Base-by-base conservation (phyloP, 2,888 invertebrate species). In the Drosophila falleni region DNA sequence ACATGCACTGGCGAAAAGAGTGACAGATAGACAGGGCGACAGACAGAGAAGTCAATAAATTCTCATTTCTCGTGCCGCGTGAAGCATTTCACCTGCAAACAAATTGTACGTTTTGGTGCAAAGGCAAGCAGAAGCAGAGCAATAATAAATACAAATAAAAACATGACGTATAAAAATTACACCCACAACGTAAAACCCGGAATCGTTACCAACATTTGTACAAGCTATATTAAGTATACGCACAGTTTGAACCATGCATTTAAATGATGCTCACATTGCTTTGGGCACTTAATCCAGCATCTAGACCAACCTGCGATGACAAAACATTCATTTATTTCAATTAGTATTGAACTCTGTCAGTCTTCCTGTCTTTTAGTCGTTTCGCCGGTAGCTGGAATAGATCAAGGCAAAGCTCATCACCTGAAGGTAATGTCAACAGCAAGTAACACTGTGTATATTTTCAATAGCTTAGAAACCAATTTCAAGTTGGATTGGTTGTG, bases 61-160 rank as follows among this genome's bases (percentile, higher is more conserved):
- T 86, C 71, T 87, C 86, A 89, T 86, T 86, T 89, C 71, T 71
- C 69, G 69, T 49, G 66, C 60, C 77, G 83, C 70, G 81, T 76
- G 49, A 63, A 74, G 80, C 70, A 84, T 75, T 86, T 85, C 81
- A 89, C 89, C 89, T 85, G 82, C 64, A 89, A 80, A 71, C 68
- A 69, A 71, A 88, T 70, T 75, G 71, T 69, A 55, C 47, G 54
- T 53, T 63, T 63, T 62, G 66, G 59, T 56, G 51, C 64, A 68
- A 47, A 70, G 56, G 42, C 60, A 72, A 13, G 10, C 44, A 23
- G 33, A 29, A 70, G 62, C 60, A 58, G 54, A 73, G 89, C 82
- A 87, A 89, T 86, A 86, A 86, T 86, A 86, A 86, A 86, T 86
- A 86, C 88, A 86, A 89, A 86, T 86, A 86, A 87, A 80, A 89